Conservation (phyloP, 2,797 vertebrate species). For the Labeo calbasu region DNA sequence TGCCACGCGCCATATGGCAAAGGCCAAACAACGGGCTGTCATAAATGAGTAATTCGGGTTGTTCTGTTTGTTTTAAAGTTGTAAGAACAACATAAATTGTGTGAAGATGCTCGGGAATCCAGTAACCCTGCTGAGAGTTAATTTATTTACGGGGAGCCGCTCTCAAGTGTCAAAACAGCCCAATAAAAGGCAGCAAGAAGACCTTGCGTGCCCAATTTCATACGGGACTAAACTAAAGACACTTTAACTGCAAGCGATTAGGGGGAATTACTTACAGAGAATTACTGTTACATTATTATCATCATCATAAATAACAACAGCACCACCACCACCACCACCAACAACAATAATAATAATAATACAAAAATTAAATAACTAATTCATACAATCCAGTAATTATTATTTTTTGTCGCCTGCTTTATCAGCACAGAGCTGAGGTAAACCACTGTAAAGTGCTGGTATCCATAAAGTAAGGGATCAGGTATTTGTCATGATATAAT, state of each 20-base stretch:
- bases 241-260: not conserved
- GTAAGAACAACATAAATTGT: slow-evolving; percentile 72
- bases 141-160: slow-evolving; percentile 10
- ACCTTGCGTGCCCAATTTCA: not conserved
- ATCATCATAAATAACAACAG: no score
- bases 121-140: slow-evolving; percentile 64
- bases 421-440: not conserved
- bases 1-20: slow-evolving; percentile 62
- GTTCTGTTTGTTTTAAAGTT: slow-evolving; percentile 75
- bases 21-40: slow-evolving; percentile 62
- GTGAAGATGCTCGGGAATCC: slow-evolving; percentile 69
- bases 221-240: not conserved
- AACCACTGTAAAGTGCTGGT: not conserved
- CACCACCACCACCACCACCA: not conserved
- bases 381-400: not conserved
- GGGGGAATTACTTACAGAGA: not conserved
- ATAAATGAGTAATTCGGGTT: slow-evolving; percentile 64
- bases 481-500: slow-evolving; percentile 52
- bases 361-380: not conserved
- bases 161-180: not conserved
- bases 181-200: not conserved
- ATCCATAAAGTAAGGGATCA: not conserved
- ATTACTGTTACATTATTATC: not conserved
- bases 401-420: not conserved
- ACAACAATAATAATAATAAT: not conserved